phyloP scores from a whole-genome alignment of 2,113 vertebrate species.

The Glareola pratincola region DNA sequence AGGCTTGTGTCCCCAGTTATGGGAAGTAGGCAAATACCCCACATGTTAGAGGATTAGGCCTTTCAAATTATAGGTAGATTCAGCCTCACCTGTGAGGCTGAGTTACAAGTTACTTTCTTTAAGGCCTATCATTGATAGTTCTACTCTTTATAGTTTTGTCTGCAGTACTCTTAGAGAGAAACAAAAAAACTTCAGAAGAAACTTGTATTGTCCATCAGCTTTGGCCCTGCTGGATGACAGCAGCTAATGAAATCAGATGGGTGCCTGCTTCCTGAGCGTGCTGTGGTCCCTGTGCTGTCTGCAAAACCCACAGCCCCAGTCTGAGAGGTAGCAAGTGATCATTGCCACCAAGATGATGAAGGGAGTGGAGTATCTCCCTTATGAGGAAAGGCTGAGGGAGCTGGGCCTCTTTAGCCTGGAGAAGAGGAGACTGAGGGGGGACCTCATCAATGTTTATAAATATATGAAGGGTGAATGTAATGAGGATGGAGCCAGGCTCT shows the following conservation, averaged over 20 bases:
- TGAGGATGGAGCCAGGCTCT: no score
- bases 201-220: not conserved
- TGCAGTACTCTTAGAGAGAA: not conserved
- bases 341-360: no score
- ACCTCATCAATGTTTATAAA: no score
- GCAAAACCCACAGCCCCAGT: not conserved
- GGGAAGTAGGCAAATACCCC: not conserved
- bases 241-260: not conserved
- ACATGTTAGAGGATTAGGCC: not conserved
- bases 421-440: no score
- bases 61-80: not conserved
- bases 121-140: not conserved
- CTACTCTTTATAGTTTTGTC: not conserved
- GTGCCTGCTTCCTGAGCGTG: not conserved
- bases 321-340: rapidly evolving
- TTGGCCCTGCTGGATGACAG: not conserved
- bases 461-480: no score
- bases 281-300: not conserved
- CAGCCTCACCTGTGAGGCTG: not conserved
- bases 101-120: not conserved
- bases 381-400: no score
- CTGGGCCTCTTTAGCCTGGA: no score
- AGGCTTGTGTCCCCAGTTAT: not conserved
- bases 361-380: no score
- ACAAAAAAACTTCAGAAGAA: not conserved